These are phyloP conservation scores for honey bee (Apis mellifera) DNA, from an alignment of 1,140 invertebrate species.

Conservation along the genomic window DNA sequence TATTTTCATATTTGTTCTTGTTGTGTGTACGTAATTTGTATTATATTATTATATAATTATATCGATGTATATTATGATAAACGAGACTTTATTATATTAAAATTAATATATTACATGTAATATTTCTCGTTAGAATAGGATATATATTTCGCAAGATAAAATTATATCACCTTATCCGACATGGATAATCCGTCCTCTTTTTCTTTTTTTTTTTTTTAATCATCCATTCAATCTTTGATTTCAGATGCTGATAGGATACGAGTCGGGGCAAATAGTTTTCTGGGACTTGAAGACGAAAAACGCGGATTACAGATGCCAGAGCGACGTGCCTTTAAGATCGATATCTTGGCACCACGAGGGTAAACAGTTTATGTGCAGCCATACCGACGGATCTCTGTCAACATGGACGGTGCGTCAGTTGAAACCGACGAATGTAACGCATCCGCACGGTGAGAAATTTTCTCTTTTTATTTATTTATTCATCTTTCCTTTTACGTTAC, in stretches of 20 bases:
- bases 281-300: conserved; percentile 95
- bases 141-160: conserved; percentile 14
- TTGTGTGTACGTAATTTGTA: conserved; percentile 54
- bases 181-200: too few species aligned
- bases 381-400: conserved; percentile 96
- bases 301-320: conserved; percentile 92
- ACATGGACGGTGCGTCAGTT: conserved; percentile 92
- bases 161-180: not conserved
- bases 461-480: not conserved
- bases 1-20: conserved; percentile 49
- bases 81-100: conserved; percentile 21
- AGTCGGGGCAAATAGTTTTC: conserved; percentile 95
- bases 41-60: conserved; percentile 42
- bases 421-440: conserved; percentile 91
- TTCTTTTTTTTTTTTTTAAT: not conserved
- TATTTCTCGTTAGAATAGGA: conserved; percentile 35
- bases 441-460: conserved; percentile 92
- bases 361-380: conserved; percentile 98
- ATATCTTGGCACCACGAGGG: conserved; percentile 98
- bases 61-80: conserved; percentile 36
- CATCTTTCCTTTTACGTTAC: too few species aligned
- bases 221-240: conserved; percentile 58
- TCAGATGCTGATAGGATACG: conserved; percentile 98
- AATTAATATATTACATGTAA: conserved; percentile 4
- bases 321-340: conserved; percentile 90